Evolutionary conservation across 2,113 vertebrate species (phyloP).

Genomic region (Taurulus bubalis): DNA sequence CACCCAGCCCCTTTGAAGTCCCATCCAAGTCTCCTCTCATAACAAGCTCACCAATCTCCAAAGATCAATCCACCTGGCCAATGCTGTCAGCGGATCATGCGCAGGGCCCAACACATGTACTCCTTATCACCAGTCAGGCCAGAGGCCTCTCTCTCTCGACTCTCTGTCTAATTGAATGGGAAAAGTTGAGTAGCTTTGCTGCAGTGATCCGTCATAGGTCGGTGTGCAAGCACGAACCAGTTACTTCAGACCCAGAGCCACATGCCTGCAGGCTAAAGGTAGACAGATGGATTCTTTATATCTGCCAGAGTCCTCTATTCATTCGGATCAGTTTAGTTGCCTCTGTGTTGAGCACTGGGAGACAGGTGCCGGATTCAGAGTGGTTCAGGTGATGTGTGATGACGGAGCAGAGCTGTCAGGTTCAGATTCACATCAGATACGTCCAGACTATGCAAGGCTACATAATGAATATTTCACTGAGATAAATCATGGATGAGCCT

Average conservation of each 20-base stretch:
- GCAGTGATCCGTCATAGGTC: conserved; percentile 49
- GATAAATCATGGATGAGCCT: conserved; percentile 81
- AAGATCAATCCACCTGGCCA: conserved; percentile 63
- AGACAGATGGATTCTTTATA: conserved; percentile 78
- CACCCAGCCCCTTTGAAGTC: conserved; percentile 44
- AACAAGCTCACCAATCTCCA: conserved; percentile 37
- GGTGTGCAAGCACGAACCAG: conserved; percentile 54
- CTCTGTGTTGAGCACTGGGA: conserved; percentile 67
- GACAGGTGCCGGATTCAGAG: conserved; percentile 74
- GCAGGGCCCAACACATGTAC: conserved; percentile 43
- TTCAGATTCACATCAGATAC: conserved; percentile 77
- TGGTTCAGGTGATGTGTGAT: conserved; percentile 76
- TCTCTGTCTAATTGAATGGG: conserved; percentile 72
- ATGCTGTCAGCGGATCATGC: conserved; percentile 59
- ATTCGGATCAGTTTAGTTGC: conserved; percentile 77
- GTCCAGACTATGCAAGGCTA: conserved; percentile 75
- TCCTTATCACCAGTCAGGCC: conserved; percentile 32
- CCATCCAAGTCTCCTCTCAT: conserved; percentile 40
- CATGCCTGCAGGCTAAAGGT: conserved; percentile 77
- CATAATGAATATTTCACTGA: conserved; percentile 81
- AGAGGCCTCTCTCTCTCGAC: conserved; percentile 48
- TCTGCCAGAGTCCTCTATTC: conserved; percentile 75
- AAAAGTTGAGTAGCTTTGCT: conserved; percentile 71
- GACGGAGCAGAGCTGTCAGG: conserved; percentile 80
- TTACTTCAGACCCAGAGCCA: conserved; percentile 67